phyloP scores from a whole-genome alignment of 2,113 vertebrate genomes.

The Gnathonemus echidnorhynchus region DNA sequence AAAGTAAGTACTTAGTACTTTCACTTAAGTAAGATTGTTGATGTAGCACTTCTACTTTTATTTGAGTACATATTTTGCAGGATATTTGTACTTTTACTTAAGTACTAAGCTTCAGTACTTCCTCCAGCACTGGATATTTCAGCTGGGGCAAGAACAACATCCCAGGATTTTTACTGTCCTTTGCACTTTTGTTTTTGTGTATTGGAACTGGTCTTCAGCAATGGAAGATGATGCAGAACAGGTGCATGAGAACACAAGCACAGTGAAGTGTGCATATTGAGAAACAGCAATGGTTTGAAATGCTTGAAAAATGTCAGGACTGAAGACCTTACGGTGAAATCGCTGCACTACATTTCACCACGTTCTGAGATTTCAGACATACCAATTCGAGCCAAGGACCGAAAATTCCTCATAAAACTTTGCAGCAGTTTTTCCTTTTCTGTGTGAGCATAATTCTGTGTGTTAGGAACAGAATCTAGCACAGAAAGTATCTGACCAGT shows the following conservation, averaged over 20 bases:
- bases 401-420: not conserved
- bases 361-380: not conserved
- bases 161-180: not conserved
- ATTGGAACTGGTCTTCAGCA: not conserved
- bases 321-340: not conserved
- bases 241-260: not conserved
- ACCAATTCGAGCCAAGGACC: not conserved
- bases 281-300: not conserved
- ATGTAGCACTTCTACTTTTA: too few relatives aligned
- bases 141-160: too few relatives aligned
- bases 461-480: not conserved
- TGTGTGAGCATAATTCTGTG: not conserved
- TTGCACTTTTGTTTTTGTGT: not conserved
- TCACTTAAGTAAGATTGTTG: too few relatives aligned
- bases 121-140: too few relatives aligned
- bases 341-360: not conserved
- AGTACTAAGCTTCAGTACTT: too few relatives aligned
- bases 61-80: too few relatives aligned
- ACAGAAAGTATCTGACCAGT: not conserved
- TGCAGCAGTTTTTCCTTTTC: not conserved
- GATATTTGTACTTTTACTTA: too few relatives aligned
- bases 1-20: too few relatives aligned
- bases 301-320: not conserved
- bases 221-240: not conserved
- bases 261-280: not conserved